Evolutionary conservation across 2,888 invertebrate species (phyloP), one percentile per base, ranked within the genome.

Genomic region (Temnothorax rugatulus): DNA sequence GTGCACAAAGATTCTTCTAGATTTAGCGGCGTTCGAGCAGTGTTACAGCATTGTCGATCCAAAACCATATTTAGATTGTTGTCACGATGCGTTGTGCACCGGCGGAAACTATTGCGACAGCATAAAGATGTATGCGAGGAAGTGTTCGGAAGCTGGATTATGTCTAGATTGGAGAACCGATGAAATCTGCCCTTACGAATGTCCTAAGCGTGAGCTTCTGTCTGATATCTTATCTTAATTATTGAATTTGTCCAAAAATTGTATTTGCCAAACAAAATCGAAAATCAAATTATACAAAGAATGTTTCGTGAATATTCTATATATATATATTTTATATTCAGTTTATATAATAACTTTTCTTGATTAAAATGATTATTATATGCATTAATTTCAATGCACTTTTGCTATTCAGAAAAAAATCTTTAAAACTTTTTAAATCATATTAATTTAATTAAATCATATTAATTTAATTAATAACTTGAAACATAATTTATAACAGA

Each of bases 1-100:
- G 0, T 98, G 98, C 93, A 95, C 96, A 82, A 96, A 96, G 83
- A 29, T 29, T 4, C 94, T 98, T n/a, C 93, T 96, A 85, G 96
- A 96, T 89, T 92, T 93, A 18, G 93, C 95, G 18, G 94, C 95
- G 71, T 97, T 97, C 90, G 96, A 96, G 0, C 95, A 97, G 96
- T 98, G 98, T 88, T 97, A 97, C 92, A 96, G 97, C 44, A 95
- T 98, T 3, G 96, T 98, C 11, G 97, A 97, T 90, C 97, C 97
- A 0, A 93, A 95, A 41, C 95, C 96, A 13, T 98, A 96, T 94
- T 95, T 97, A 2, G 95, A 96, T 52, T 96, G 97, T 68, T 98
- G 98, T 91, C 96, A 96, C 85, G 96, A 96, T 87, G 97, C 97
- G 83, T 93, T 96, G 89, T 97, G 96, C 95, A 95, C 95, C 89